Conservation (phyloP, 2,797 vertebrate genomes). For the Megaceryle alcyon region DNA sequence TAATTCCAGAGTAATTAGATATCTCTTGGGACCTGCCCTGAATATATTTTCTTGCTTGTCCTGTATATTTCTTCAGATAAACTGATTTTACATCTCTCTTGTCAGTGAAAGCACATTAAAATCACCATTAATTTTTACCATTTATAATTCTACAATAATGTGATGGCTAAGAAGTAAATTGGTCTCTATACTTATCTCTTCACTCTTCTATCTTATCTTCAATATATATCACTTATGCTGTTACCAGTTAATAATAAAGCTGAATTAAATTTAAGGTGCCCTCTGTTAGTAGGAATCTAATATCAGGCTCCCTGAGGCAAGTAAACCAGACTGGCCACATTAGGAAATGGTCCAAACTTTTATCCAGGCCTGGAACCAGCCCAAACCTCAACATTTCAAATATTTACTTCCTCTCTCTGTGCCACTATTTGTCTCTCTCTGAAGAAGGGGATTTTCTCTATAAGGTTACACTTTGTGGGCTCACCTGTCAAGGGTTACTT, state of each 20-base stretch:
- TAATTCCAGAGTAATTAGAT: constrained; percentile 1
- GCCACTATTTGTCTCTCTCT: not conserved
- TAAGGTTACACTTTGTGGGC: not conserved
- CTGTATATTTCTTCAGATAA: not conserved
- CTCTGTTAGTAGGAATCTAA: not conserved
- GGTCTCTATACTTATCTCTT: not conserved
- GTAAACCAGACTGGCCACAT: not conserved
- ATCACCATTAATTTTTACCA: not conserved
- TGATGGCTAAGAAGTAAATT: not conserved
- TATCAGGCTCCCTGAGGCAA: not conserved
- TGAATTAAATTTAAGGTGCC: not conserved
- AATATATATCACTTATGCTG: not conserved
- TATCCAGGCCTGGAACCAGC: not conserved
- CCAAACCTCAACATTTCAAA: not conserved
- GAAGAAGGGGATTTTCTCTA: not conserved
- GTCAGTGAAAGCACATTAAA: not conserved
- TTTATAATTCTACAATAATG: not conserved
- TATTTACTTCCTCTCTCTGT: not conserved
- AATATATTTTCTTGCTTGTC: not conserved
- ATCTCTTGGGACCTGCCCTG: not conserved
- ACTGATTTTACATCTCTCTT: not conserved
- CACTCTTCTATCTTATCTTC: not conserved
- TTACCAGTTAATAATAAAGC: not conserved
- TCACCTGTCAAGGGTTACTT: not conserved
- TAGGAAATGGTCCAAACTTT: not conserved